Evolutionary conservation across 2,888 invertebrate genomes (phyloP), one percentile per base, ranked within the genome.

Genomic region (Scelioninae gen. 2): DNA sequence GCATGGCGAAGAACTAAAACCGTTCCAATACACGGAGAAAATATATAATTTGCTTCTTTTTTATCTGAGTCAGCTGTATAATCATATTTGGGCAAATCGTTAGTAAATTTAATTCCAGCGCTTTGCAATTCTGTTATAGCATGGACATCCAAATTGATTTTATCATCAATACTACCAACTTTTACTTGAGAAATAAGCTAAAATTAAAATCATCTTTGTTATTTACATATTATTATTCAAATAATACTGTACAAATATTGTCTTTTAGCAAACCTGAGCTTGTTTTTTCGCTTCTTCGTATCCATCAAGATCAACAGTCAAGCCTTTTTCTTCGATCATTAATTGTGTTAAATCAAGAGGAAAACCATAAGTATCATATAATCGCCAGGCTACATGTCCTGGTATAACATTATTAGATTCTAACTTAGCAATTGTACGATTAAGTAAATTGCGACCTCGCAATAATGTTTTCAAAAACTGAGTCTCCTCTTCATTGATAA

Each of bases 331-430:
- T 88, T 99, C 99, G 50, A 94, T 94, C 98, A 99, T 99, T 28
- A 99, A 88, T 81, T 94, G 93, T 0, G 99, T 99, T 75, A 99
- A 90, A 89, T 99, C 99, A 58, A 98, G 91, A 0, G 99, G 99
- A 85, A 99, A 99, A 13, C 99, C 99, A 84, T 98, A 99, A 0
- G 99, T 99, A 83, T 99, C 99, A 86, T 99, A 99, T 63, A 99
- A 88, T 67, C 97, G 91, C 99, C 99, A 99, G 0, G 98, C 98
- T 50, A 99, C 92, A 87, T 98, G 96, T 60, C 98, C 97, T 33
- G 98, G 97, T 75, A 98, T 88, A 46, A 90, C 88, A 82, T 91
- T 92, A 3, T 86, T 83, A 1, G 90, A 89, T 52, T 90, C 91
- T 31, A 98, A 87, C 85, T 96, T 96, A 60, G 90, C 90, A 74